Evolutionary conservation across 2,797 vertebrate species (phyloP).

Genomic region (Coregonus sp.): DNA sequence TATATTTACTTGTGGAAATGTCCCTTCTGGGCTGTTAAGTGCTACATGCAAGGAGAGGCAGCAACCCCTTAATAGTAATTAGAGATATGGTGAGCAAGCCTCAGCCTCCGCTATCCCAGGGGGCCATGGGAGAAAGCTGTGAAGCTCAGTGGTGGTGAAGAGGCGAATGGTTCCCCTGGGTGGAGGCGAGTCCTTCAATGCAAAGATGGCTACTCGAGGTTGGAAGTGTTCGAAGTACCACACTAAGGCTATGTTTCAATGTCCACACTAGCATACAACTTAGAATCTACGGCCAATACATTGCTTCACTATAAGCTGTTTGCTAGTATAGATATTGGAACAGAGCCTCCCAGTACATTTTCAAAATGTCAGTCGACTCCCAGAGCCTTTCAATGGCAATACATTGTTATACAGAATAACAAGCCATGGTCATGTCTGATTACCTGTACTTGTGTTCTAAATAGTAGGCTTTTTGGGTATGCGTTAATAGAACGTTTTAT

Average conservation of each 20-base stretch:
- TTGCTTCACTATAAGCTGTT: too few species aligned
- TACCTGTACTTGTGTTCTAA: too few species aligned
- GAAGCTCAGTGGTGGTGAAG: slow-evolving; percentile 29
- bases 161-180: slow-evolving; percentile 39
- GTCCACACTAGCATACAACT: too few species aligned
- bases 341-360: too few species aligned
- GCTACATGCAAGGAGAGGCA: slow-evolving; percentile 53
- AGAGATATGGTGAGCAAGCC: slow-evolving; percentile 67
- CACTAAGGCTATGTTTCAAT: not conserved
- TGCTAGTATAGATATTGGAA: too few species aligned
- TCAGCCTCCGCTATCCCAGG: slow-evolving; percentile 47
- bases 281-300: too few species aligned
- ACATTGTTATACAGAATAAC: too few species aligned
- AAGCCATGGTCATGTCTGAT: too few species aligned
- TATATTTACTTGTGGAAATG: slow-evolving; percentile 71
- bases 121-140: slow-evolving; percentile 44
- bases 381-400: too few species aligned
- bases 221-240: slow-evolving; percentile 11
- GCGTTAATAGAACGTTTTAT: slow-evolving; percentile 23
- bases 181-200: slow-evolving; percentile 24
- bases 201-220: slow-evolving; percentile 29
- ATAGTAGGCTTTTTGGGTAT: too few species aligned
- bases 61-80: slow-evolving; percentile 70
- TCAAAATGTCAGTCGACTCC: too few species aligned
- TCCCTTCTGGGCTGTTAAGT: slow-evolving; percentile 57